Evolutionary conservation across 2,797 vertebrate genomes (phyloP).

Genomic region (Etheostoma perlongum): DNA sequence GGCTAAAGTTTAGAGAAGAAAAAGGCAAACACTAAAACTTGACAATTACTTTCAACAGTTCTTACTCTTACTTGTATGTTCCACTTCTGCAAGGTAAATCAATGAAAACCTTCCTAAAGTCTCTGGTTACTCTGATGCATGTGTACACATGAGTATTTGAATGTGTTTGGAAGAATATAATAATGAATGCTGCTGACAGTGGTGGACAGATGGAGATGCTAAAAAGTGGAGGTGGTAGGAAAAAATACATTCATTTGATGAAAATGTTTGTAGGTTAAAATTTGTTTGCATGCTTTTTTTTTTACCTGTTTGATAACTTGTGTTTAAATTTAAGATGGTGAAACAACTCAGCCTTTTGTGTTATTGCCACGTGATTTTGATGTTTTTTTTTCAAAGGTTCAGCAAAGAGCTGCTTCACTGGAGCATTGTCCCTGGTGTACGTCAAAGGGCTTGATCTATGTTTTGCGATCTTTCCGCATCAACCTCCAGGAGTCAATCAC

Average conservation of each 20-base stretch:
- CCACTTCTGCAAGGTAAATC: constrained; percentile 26
- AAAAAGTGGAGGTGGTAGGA: neutral
- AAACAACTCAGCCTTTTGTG: neutral
- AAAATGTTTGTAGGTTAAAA: neutral
- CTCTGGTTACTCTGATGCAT: neutral
- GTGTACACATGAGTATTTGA: neutral
- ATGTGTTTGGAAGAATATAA: neutral
- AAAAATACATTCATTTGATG: neutral
- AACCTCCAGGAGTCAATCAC: constrained; percentile 92
- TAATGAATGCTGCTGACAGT: neutral
- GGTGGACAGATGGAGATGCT: neutral
- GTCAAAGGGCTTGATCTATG: constrained; percentile 85
- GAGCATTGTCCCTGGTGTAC: constrained; percentile 91
- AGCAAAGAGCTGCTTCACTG: constrained; percentile 70
- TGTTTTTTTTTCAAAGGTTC: constrained; percentile 63
- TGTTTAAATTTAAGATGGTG: neutral
- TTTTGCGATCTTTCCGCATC: constrained; percentile 88
- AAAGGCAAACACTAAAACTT: neutral
- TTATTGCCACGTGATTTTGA: neutral
- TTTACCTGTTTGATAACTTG: neutral
- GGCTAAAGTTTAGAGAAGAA: neutral
- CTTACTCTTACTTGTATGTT: neutral
- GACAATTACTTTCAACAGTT: neutral
- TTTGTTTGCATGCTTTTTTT: neutral
- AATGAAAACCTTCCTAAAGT: constrained; percentile 1